Percentiles rank a stretch among this genome's conserved stretches.
Conservation (phyloP, 2,113 vertebrate genomes). For the Phoenicopterus ruber region DNA sequence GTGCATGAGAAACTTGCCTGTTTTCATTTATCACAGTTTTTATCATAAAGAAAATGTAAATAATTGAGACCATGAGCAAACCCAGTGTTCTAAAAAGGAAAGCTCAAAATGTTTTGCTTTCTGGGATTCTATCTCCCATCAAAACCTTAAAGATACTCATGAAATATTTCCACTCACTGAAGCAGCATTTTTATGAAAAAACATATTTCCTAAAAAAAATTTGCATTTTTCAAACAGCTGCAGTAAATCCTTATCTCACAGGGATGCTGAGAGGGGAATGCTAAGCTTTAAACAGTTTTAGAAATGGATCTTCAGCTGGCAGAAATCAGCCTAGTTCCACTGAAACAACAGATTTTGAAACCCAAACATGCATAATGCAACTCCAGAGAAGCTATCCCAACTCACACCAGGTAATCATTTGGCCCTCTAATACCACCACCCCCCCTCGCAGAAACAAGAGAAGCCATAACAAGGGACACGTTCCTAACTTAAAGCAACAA, state of each 20-base stretch:
- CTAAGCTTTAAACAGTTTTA: conserved; percentile 20
- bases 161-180: conserved; percentile 15
- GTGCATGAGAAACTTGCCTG: neutral
- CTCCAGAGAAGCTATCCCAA: neutral
- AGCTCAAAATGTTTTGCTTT: neutral
- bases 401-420: neutral
- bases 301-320: neutral
- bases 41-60: neutral
- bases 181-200: conserved; percentile 2
- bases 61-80: neutral
- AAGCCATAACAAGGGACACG: neutral
- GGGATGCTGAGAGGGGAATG: neutral
- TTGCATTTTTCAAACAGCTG: conserved; percentile 53
- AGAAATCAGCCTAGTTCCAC: conserved; percentile 10
- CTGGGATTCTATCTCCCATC: neutral
- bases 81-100: neutral
- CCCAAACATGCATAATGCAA: neutral
- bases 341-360: neutral
- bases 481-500: neutral
- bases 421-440: too few species aligned
- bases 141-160: conserved; percentile 19
- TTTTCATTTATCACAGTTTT: neutral
- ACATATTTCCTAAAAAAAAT: conserved; percentile 27
- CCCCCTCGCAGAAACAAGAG: neutral
- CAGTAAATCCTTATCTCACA: conserved; percentile 38